Evolutionary conservation across 2,113 vertebrate genomes (phyloP).

Genomic region (Chionodraco myersi): DNA sequence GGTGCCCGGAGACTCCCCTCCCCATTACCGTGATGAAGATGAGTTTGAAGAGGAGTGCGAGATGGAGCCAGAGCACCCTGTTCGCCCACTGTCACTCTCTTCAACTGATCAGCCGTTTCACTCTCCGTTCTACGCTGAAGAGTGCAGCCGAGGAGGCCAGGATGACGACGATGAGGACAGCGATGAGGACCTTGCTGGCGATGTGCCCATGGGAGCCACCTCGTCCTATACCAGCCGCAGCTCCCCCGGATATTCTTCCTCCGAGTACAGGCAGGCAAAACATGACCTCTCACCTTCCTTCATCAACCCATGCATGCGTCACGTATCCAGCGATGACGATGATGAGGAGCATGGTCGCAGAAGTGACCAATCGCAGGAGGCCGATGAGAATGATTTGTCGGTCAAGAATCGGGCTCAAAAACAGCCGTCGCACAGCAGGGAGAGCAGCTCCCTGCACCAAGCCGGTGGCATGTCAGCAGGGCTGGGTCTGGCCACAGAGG

Average conservation of each 20-base stretch:
- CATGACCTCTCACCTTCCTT: constrained; percentile 95
- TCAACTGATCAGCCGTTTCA: constrained; percentile 86
- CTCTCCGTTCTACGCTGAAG: constrained; percentile 79
- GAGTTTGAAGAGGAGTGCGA: constrained; percentile 85
- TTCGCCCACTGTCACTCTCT: constrained; percentile 86
- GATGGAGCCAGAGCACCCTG: constrained; percentile 84
- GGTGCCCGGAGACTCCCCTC: constrained; percentile 81
- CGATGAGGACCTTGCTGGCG: constrained; percentile 79
- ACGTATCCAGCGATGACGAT: constrained; percentile 89
- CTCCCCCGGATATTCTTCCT: constrained; percentile 84
- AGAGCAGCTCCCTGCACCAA: constrained; percentile 70
- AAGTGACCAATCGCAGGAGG: constrained; percentile 81
- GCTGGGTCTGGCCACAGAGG: constrained; percentile 83
- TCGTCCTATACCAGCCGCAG: constrained; percentile 76
- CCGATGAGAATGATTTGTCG: constrained; percentile 80
- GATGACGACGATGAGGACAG: constrained; percentile 66
- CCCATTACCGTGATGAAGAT: constrained; percentile 83
- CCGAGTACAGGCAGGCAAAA: constrained; percentile 86
- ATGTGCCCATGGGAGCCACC: constrained; percentile 74
- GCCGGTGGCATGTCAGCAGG: constrained; percentile 70
- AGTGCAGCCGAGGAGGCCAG: constrained; percentile 64
- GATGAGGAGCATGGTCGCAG: constrained; percentile 83
- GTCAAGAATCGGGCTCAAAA: constrained; percentile 84
- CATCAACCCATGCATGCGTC: constrained; percentile 91
- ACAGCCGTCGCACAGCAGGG: constrained; percentile 81